Evolutionary conservation across 2,888 invertebrate species (phyloP).

Genomic region (Eudasyphora cyanicolor): DNA sequence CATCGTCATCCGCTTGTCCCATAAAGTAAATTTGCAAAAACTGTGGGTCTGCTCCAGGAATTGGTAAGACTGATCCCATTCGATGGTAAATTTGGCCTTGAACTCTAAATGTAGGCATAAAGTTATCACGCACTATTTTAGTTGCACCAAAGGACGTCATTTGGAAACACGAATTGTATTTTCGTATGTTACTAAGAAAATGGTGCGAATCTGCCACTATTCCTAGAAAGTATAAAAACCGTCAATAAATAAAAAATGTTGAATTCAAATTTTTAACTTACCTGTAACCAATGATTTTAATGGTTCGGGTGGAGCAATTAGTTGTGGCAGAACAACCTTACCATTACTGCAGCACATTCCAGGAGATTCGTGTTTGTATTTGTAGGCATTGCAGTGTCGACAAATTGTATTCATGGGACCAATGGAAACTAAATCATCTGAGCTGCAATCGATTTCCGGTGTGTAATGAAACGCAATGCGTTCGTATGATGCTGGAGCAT

Average conservation of each 20-base stretch:
- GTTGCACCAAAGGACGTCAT: constrained; percentile 44
- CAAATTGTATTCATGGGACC: background rate
- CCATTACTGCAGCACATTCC: constrained; percentile 17
- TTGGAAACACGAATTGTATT: constrained; percentile 42
- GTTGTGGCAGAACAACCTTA: constrained; percentile 7
- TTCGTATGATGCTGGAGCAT: background rate
- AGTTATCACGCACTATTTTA: constrained; percentile 18
- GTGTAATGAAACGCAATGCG: constrained; percentile 6
- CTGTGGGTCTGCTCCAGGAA: constrained; percentile 15
- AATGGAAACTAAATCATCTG: background rate
- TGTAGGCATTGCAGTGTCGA: constrained; percentile 16
- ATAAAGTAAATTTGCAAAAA: constrained; percentile 53
- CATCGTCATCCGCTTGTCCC: constrained; percentile 27
- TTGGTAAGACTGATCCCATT: constrained; percentile 17
- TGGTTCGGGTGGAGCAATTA: background rate
- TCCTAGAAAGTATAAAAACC: background rate
- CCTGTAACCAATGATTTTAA: background rate
- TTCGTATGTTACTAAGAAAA: constrained; percentile 24
- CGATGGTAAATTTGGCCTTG: constrained; percentile 41
- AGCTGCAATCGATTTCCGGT: constrained; percentile 21
- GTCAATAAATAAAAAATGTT: too few relatives aligned
- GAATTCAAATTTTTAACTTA: too few relatives aligned
- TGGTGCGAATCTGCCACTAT: background rate
- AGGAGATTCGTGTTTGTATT: constrained; percentile 6
- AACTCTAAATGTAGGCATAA: constrained; percentile 43